Evolutionary conservation across 2,888 invertebrate species (phyloP).

Genomic region (Odontothrips loti): DNA sequence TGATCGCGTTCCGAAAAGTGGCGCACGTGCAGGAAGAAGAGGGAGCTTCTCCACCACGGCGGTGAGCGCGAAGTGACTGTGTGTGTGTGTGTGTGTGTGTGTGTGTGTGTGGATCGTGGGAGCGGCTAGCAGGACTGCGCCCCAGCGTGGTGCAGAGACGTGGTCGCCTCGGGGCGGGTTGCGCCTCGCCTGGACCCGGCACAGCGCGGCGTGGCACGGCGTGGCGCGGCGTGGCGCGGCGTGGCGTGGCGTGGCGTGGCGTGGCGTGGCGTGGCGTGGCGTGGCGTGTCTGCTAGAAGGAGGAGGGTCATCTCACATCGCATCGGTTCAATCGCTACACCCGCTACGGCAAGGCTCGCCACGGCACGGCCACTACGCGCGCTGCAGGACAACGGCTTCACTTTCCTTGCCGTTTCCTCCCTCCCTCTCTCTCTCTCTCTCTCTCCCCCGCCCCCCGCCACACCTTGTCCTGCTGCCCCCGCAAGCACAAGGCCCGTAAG

Average conservation of each 20-base stretch:
- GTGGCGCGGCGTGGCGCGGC: no score
- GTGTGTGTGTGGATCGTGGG: conserved; percentile 18
- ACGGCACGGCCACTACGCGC: neutral
- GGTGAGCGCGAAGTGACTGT: no score
- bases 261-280: no score
- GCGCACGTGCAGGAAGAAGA: no score
- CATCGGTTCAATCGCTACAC: conserved; percentile 16
- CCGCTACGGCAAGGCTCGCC: neutral
- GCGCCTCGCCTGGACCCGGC: neutral
- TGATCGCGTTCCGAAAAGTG: no score
- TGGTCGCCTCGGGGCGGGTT: conserved; percentile 12
- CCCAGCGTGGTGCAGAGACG: neutral
- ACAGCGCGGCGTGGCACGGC: neutral
- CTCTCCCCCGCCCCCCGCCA: neutral
- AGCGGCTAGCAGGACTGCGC: conserved; percentile 2
- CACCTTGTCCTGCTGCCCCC: neutral
- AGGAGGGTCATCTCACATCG: conserved; percentile 17
- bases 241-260: no score
- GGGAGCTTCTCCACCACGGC: no score
- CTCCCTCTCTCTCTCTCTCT: neutral
- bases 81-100: neutral
- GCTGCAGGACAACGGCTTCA: no score
- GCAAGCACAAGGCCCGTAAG: neutral
- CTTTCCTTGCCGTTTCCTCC: neutral
- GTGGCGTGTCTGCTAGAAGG: neutral